These are phyloP conservation scores for Thecophora atra DNA, from an alignment of 2,888 invertebrate genomes.

Conservation along the genomic window DNA sequence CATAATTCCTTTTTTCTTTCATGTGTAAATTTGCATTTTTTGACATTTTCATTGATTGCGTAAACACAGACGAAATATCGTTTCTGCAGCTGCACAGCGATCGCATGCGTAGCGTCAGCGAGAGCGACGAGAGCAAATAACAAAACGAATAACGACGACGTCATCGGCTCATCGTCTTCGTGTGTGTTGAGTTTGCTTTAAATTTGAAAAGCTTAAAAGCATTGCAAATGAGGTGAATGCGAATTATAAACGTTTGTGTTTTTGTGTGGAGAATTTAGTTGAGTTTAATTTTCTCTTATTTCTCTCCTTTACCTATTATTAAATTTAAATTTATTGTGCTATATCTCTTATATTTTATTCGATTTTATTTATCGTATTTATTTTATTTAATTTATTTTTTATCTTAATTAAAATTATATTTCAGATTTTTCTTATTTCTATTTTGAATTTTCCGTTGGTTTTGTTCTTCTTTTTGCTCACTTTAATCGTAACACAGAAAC, in stretches of 20 bases:
- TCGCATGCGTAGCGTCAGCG: not conserved
- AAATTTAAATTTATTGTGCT: too few relatives aligned
- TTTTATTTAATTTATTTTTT: not conserved
- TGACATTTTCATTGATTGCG: slow-evolving; percentile 27
- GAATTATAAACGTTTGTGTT: too few relatives aligned
- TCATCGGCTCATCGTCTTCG: not conserved
- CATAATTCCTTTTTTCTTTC: not conserved
- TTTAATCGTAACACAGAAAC: slow-evolving; percentile 1
- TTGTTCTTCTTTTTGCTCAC: not conserved
- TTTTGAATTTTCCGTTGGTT: not conserved
- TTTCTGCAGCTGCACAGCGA: not conserved
- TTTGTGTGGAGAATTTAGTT: too few relatives aligned
- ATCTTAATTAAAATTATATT: slow-evolving; percentile 1
- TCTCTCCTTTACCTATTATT: too few relatives aligned
- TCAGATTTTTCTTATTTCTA: not conserved
- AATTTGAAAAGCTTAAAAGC: too few relatives aligned
- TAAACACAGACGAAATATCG: slow-evolving; percentile 5
- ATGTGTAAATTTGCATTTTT: slow-evolving; percentile 3
- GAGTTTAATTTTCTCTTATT: too few relatives aligned
- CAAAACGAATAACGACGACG: too few relatives aligned
- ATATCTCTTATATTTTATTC: not conserved
- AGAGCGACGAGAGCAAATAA: not conserved
- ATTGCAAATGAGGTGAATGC: too few relatives aligned
- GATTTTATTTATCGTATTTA: not conserved
- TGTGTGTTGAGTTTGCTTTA: not conserved